phyloP scores from a whole-genome alignment of 2,797 vertebrate species.

The Benthosema pterotum region DNA sequence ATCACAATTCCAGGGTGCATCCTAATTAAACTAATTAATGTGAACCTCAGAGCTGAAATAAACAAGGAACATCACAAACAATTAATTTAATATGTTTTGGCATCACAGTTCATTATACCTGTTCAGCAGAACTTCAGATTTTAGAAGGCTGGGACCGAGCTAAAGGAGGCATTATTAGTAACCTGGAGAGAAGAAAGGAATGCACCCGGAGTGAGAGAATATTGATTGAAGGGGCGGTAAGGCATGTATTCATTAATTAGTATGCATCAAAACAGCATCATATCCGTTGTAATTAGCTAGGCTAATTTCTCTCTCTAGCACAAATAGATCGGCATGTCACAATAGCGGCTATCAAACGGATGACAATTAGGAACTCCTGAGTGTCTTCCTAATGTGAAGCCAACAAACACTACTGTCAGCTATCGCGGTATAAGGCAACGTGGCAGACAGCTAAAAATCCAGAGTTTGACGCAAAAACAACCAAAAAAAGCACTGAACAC shows the following conservation, averaged over 20 bases:
- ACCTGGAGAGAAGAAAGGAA: constrained; percentile 15
- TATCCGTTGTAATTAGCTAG: constrained; percentile 60
- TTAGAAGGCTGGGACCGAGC: constrained; percentile 1
- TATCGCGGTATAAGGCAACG: constrained; percentile 43
- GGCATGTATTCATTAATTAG: constrained; percentile 71
- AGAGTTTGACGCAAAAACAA: constrained; percentile 49
- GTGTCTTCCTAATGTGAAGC: constrained; percentile 54
- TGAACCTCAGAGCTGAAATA: neutral
- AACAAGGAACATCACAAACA: constrained; percentile 8
- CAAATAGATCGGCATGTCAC: constrained; percentile 57
- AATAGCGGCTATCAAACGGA: constrained; percentile 46
- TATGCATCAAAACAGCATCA: constrained; percentile 52
- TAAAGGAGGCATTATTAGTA: constrained; percentile 10
- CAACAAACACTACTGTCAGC: constrained; percentile 65
- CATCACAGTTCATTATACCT: constrained; percentile 3
- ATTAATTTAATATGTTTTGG: neutral
- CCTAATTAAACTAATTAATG: neutral
- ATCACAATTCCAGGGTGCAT: neutral
- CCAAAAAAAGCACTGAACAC: too few relatives aligned
- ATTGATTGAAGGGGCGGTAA: constrained; percentile 37
- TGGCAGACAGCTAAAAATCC: constrained; percentile 45
- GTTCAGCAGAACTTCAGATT: neutral
- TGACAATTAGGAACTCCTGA: constrained; percentile 60
- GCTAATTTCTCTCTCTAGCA: constrained; percentile 44
- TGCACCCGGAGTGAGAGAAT: constrained; percentile 29